Evolutionary conservation across 2,113 vertebrate genomes (phyloP), one percentile per base, ranked within the genome.

Genomic region (Callipepla squamata): DNA sequence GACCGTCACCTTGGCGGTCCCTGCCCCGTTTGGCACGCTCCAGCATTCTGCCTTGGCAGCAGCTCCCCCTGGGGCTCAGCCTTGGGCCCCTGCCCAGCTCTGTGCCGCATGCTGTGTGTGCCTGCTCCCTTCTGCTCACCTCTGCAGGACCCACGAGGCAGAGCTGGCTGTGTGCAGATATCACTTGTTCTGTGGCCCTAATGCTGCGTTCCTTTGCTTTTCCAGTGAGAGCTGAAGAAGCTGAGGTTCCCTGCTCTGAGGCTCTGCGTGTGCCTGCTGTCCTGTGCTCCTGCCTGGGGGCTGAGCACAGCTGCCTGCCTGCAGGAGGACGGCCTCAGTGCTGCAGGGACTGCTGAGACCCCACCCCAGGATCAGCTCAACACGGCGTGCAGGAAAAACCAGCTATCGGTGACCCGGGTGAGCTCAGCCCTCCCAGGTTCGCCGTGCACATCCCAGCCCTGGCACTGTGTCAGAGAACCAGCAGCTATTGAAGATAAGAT

Each of bases 371-470:
- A 53, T 53, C 48, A 7, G 48, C 21, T 23, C 51, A 53, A 28
- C 51, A 53, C 50, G 25, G 89, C 57, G 62, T 90, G 87, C 94
- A 77, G 96, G 94, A 96, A 95, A 93, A 96, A 92, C 82, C 91
- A 80, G 94, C 85, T 85, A 1, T 51, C 65, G 19, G 50, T 63
- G 74, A 77, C 51, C 42, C 59, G 4, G 63, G 63, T 80, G 68
- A 85, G 87, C 67, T 92, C 75, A 38, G 78, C 55, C 81, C 79
- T 65, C 38, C 53, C 55, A 15, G 53, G 42, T 16, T 80, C 30
- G 0, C 62, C 28, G 7, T 3, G 58, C 50, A 2, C 32, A 4
- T n/a, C 51, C 44, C 50, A 47, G 13, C 73, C 53, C 74, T 94
- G 90, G 78, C 77, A 14, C 34, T 1, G 69, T 77, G 76, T 75